phyloP scores from a whole-genome alignment of 2,888 invertebrate species.

The Biston stratarius region DNA sequence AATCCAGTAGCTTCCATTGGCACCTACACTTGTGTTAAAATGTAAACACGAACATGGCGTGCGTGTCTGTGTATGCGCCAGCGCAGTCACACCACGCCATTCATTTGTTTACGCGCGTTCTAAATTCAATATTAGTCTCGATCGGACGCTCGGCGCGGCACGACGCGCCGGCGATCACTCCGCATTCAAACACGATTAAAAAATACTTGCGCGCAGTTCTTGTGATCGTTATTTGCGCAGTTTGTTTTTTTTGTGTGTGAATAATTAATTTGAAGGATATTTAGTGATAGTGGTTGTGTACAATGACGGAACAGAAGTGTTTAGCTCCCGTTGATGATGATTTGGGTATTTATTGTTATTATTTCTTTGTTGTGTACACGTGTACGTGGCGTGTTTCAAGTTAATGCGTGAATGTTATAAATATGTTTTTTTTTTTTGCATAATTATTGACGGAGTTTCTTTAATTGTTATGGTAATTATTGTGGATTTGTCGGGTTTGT shows the following conservation, averaged over 20 bases:
- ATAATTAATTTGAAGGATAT: conserved; percentile 39
- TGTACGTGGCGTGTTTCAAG: conserved; percentile 19
- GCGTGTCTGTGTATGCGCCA: conserved; percentile 40
- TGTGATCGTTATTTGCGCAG: conserved; percentile 44
- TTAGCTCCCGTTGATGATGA: conserved; percentile 57
- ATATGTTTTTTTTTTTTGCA: not conserved
- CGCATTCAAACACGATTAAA: conserved; percentile 33
- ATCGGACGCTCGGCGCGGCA: conserved; percentile 57
- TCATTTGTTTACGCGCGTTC: conserved; percentile 61
- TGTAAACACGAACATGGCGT: conserved; percentile 41
- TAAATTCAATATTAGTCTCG: conserved; percentile 65
- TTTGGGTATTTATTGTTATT: conserved; percentile 50
- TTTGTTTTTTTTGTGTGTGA: conserved; percentile 34
- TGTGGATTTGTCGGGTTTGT: not conserved
- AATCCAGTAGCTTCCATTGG: conserved; percentile 17
- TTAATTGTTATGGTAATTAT: not conserved
- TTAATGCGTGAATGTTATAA: not conserved
- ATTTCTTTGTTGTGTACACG: conserved; percentile 27
- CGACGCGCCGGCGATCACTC: conserved; percentile 53
- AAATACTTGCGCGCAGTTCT: conserved; percentile 35
- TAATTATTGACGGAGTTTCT: not conserved
- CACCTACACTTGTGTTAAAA: conserved; percentile 23
- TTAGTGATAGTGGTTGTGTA: conserved; percentile 45
- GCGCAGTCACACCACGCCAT: conserved; percentile 49
- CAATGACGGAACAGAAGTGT: conserved; percentile 62